Conservation (phyloP, 2,888 invertebrate genomes). For the Boloria selene region DNA sequence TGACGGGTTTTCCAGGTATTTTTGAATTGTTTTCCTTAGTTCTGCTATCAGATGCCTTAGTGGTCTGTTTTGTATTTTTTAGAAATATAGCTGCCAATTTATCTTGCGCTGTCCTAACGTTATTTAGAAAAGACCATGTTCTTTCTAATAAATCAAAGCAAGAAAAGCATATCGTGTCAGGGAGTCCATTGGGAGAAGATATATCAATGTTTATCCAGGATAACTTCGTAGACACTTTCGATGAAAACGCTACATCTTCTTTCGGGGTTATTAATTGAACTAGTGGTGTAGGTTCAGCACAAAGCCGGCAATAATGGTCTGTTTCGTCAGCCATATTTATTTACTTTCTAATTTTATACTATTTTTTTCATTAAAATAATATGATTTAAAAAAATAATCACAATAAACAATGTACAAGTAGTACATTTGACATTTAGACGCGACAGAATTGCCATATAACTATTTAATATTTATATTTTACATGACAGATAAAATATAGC, state of each 20-base stretch:
- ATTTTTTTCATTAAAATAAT: slow-evolving; percentile 9
- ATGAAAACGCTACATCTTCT: slow-evolving; percentile 63
- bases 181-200: slow-evolving; percentile 53
- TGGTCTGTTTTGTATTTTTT: slow-evolving; percentile 42
- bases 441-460: slow-evolving; percentile 11
- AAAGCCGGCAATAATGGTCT: slow-evolving; percentile 68
- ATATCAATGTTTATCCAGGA: slow-evolving; percentile 73
- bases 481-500: background rate
- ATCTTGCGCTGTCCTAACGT: slow-evolving; percentile 63
- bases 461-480: background rate
- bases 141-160: slow-evolving; percentile 73
- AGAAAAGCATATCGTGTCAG: slow-evolving; percentile 70
- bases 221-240: slow-evolving; percentile 67
- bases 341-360: background rate
- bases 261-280: slow-evolving; percentile 61
- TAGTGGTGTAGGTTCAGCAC: slow-evolving; percentile 68
- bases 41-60: slow-evolving; percentile 39
- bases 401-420: slow-evolving; percentile 28
- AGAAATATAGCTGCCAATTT: slow-evolving; percentile 59
- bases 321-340: slow-evolving; percentile 48
- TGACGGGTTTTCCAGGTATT: slow-evolving; percentile 58
- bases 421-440: slow-evolving; percentile 25
- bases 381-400: slow-evolving; percentile 11
- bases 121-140: slow-evolving; percentile 69
- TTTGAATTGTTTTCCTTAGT: slow-evolving; percentile 25